Percentiles rank a stretch among this genome's conserved stretches.
These are phyloP conservation scores for Scolopax rusticola DNA, from an alignment of 2,797 vertebrate genomes.

Conservation along the genomic window DNA sequence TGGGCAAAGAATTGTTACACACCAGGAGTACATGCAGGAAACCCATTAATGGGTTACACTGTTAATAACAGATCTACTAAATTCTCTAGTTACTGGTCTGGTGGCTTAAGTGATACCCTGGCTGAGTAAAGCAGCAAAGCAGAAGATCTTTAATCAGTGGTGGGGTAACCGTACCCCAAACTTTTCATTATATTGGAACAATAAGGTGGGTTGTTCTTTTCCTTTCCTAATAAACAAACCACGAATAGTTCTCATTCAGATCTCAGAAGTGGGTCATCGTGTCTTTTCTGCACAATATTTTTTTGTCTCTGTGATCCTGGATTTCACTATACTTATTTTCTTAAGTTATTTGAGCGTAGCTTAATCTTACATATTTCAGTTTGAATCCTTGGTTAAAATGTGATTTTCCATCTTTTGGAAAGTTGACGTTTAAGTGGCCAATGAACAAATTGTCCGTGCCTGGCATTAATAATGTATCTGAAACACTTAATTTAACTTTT, in stretches of 20 bases:
- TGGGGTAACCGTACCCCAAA: neutral
- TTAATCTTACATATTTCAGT: neutral
- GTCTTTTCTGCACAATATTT: neutral
- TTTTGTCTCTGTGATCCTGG: neutral
- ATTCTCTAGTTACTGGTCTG: neutral
- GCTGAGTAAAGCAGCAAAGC: neutral
- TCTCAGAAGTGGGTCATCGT: neutral
- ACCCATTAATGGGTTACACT: neutral
- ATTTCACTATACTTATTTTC: neutral
- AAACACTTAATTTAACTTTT: neutral
- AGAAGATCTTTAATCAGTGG: neutral
- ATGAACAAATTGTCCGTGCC: conserved; percentile 46
- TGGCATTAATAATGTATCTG: neutral
- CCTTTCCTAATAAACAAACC: neutral
- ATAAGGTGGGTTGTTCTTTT: neutral
- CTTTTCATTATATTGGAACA: neutral
- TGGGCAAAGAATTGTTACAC: neutral
- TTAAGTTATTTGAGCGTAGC: neutral
- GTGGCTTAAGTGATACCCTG: neutral
- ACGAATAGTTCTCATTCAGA: neutral
- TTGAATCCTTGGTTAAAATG: conserved; percentile 13
- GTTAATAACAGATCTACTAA: neutral
- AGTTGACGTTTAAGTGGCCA: neutral
- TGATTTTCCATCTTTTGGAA: neutral
- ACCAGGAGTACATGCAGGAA: neutral